A percentile compares a stretch with the other conserved stretches of the same genome.
Conservation (phyloP, 35 echinoderm and acorn worm genomes). For the Ptychodera flava region DNA sequence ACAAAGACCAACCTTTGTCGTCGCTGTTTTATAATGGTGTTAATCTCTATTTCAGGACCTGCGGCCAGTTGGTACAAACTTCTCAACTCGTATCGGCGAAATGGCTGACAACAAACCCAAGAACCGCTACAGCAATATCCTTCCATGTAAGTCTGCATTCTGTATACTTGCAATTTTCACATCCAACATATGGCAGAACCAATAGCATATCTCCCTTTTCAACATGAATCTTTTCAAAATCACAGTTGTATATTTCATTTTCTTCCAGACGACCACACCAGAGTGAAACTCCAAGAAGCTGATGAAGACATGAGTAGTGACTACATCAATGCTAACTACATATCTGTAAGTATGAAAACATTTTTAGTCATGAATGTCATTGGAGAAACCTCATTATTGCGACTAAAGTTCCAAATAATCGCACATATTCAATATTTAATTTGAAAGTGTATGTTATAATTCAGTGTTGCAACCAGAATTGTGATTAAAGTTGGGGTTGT, state of each 20-base stretch:
- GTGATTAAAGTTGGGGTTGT: no score
- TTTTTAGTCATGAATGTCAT: not conserved
- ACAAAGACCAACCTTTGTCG: no score
- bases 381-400: not conserved
- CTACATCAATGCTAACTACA: conserved; percentile 36
- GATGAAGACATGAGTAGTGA: conserved; percentile 7
- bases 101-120: conserved; percentile 17
- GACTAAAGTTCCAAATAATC: not conserved
- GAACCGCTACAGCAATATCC: conserved; percentile 56
- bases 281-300: not conserved
- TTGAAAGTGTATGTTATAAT: no score
- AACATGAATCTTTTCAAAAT: not conserved
- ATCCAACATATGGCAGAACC: not conserved
- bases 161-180: not conserved
- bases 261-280: conserved; percentile 13
- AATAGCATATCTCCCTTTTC: not conserved
- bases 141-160: conserved; percentile 45
- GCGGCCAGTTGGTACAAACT: conserved; percentile 19
- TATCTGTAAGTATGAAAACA: conserved; percentile 28
- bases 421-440: not conserved
- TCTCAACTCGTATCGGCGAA: not conserved
- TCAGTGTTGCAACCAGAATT: no score
- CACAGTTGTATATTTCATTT: not conserved
- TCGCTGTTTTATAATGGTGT: no score
- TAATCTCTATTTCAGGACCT: no score